These are phyloP conservation scores for Idris sp. DNA, from an alignment of 1,140 invertebrate species.

Conservation along the genomic window DNA sequence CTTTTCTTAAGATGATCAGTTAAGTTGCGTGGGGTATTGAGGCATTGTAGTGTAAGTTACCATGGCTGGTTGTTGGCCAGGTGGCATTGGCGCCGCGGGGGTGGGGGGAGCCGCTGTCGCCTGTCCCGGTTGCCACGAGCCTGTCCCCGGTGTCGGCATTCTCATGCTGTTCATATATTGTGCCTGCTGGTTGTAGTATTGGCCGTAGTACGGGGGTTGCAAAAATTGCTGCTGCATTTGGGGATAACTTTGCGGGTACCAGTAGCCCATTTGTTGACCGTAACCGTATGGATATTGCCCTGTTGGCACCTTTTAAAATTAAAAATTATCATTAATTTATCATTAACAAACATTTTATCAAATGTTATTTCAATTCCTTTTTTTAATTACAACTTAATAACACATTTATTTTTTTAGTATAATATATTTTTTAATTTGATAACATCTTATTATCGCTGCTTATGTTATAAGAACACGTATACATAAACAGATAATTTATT, in stretches of 20 bases:
- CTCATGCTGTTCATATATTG: slow-evolving; percentile 80
- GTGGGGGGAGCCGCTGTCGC: slow-evolving; percentile 76
- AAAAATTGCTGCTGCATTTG: slow-evolving; percentile 79
- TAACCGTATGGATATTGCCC: slow-evolving; percentile 84
- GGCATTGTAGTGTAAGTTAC: slow-evolving; percentile 85
- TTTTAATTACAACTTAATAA: too few relatives aligned
- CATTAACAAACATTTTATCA: too few relatives aligned
- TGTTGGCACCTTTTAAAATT: slow-evolving; percentile 72
- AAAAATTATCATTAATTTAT: too few relatives aligned
- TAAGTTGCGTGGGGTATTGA: slow-evolving; percentile 88
- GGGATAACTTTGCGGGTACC: slow-evolving; percentile 86
- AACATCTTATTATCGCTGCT: too few relatives aligned
- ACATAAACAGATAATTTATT: too few relatives aligned
- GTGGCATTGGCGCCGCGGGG: slow-evolving; percentile 77
- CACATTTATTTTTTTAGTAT: too few relatives aligned
- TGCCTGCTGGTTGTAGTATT: slow-evolving; percentile 80
- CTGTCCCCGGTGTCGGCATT: slow-evolving; percentile 78
- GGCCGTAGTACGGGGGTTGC: slow-evolving; percentile 75
- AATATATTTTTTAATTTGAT: too few relatives aligned
- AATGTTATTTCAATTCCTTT: too few relatives aligned
- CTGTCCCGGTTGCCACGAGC: slow-evolving; percentile 79
- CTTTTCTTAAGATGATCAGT: slow-evolving; percentile 64
- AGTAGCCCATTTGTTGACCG: slow-evolving; percentile 87
- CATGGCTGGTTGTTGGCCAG: slow-evolving; percentile 82
- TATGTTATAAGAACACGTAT: too few relatives aligned